Conservation (phyloP, 1,140 invertebrate genomes). For the Scaptomyza montana region DNA sequence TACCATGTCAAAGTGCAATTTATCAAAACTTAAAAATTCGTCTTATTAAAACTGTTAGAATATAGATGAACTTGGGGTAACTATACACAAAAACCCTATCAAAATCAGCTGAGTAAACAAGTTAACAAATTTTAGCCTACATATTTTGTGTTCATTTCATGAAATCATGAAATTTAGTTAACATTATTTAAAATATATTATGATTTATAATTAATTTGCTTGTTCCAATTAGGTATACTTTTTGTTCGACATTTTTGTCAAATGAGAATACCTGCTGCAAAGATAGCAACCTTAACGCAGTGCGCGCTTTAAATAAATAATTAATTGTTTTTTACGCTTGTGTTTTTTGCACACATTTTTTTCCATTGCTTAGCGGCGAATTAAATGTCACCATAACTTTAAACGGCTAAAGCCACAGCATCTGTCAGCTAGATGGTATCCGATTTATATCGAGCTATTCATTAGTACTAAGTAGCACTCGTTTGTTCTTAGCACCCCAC, state of each 20-base stretch:
- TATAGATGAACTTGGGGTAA: neutral
- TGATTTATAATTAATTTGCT: no score
- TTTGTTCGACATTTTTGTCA: neutral
- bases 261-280: conserved; percentile 2
- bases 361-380: conserved; percentile 4
- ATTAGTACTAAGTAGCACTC: conserved; percentile 51
- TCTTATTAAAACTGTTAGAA: neutral
- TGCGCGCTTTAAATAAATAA: conserved; percentile 19
- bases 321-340: conserved; percentile 16
- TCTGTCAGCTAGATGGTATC: conserved; percentile 24
- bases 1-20: conserved; percentile 28
- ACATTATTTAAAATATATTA: no score
- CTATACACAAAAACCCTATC: neutral
- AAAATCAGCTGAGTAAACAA: no score
- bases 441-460: conserved; percentile 31
- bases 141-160: no score
- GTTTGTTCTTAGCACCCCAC: conserved; percentile 28
- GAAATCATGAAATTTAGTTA: no score
- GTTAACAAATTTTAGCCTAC: no score
- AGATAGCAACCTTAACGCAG: neutral
- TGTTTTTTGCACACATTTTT: conserved; percentile 1
- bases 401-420: conserved; percentile 17
- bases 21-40: conserved; percentile 19
- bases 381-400: conserved; percentile 39
- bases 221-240: neutral